Evolutionary conservation across 2,888 invertebrate genomes (phyloP).

Genomic region (Ferrisia virgata): DNA sequence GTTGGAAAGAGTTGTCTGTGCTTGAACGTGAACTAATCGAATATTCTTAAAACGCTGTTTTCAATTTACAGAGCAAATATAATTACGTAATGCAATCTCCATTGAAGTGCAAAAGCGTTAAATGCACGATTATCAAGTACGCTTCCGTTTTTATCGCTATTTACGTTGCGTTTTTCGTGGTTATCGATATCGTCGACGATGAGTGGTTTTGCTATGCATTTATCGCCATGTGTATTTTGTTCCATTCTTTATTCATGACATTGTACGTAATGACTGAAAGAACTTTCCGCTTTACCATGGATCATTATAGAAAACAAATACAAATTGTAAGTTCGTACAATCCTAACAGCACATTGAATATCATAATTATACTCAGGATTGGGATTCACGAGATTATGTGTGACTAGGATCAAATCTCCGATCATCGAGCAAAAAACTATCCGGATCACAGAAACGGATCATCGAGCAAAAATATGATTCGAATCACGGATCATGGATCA

Average conservation of each 20-base stretch:
- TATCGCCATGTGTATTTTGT: not conserved
- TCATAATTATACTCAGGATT: too few relatives aligned
- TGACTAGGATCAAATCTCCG: too few relatives aligned
- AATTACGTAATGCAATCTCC: constrained; percentile 1
- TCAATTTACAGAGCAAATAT: constrained; percentile 12
- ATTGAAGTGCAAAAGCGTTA: not conserved
- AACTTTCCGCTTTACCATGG: not conserved
- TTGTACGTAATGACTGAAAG: not conserved
- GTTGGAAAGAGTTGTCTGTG: not conserved
- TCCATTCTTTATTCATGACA: constrained; percentile 20
- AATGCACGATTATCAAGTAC: constrained; percentile 11
- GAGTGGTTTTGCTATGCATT: not conserved
- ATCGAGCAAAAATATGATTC: too few relatives aligned
- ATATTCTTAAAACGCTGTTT: not conserved
- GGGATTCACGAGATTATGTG: too few relatives aligned
- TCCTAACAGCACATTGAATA: too few relatives aligned
- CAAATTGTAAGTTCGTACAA: not conserved
- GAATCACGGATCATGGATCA: too few relatives aligned
- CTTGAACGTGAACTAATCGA: not conserved
- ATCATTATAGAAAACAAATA: not conserved
- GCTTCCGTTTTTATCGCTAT: not conserved
- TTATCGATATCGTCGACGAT: not conserved
- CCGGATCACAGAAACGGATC: too few relatives aligned
- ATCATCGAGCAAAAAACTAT: too few relatives aligned
- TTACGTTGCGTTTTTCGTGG: not conserved